These are phyloP conservation scores for Chirona hameri DNA, from an alignment of 2,888 invertebrate genomes.

Conservation along the genomic window DNA sequence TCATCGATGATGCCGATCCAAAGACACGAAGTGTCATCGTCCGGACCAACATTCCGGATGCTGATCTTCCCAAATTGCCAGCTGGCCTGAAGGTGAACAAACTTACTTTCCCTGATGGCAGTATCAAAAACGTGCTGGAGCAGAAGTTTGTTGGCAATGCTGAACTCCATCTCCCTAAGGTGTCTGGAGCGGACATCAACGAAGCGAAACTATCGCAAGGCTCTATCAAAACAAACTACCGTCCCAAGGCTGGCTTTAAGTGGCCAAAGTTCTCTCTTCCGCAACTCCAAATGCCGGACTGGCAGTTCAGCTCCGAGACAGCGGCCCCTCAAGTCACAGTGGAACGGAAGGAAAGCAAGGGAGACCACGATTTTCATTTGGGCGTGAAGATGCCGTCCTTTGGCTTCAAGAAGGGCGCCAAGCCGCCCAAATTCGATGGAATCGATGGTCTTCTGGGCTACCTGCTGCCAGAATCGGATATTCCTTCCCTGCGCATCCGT, in stretches of 20 bases:
- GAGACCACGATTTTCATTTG: not conserved
- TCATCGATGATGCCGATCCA: not conserved
- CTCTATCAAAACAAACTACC: not conserved
- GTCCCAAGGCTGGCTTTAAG: not conserved
- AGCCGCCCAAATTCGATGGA: not conserved
- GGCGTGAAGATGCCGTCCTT: slow-evolving; percentile 5
- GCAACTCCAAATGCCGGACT: not conserved
- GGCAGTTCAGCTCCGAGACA: not conserved
- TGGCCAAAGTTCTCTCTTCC: not conserved
- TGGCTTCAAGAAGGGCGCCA: not conserved
- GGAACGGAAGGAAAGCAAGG: not conserved
- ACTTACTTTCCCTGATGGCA: not conserved
- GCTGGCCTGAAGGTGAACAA: not conserved
- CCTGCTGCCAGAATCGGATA: not conserved
- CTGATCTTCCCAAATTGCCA: not conserved
- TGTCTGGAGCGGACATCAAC: not conserved
- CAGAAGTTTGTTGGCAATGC: not conserved
- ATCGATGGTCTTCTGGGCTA: not conserved
- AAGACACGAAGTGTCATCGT: not conserved
- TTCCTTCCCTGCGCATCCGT: not conserved
- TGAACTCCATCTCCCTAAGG: not conserved
- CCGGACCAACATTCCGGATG: not conserved
- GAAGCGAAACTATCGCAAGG: not conserved
- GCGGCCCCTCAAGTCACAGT: not conserved
- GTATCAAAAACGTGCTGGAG: not conserved